Evolutionary conservation across 2,113 vertebrate species (phyloP).

Genomic region (Galemys pyrenaicus): DNA sequence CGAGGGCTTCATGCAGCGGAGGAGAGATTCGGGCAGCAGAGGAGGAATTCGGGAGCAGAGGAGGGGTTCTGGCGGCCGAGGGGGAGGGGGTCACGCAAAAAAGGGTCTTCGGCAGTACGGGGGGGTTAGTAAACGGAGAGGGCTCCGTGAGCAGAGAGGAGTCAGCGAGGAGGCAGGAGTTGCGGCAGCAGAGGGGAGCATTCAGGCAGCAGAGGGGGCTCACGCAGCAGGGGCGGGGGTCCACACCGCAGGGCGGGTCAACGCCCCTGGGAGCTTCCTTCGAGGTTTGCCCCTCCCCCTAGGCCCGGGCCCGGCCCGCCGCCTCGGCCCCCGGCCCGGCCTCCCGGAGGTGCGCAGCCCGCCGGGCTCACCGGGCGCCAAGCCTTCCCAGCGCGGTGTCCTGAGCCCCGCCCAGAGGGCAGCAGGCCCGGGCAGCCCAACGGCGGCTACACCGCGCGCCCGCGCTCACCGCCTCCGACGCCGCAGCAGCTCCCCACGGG

Average conservation of each 20-base stretch:
- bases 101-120: rapidly evolving
- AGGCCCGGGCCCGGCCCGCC: neutral
- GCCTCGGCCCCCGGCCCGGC: neutral
- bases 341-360: neutral
- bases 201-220: neutral
- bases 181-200: rapidly evolving
- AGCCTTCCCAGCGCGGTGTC: neutral
- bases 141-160: neutral
- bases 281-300: conserved; percentile 8
- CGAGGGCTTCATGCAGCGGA: neutral
- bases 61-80: neutral
- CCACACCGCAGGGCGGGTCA: neutral
- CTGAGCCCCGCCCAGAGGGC: neutral
- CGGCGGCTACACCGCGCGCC: neutral
- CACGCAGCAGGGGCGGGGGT: neutral
- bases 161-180: rapidly evolving
- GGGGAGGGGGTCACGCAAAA: neutral
- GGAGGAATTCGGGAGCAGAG: neutral
- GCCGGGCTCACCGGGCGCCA: conserved; percentile 54
- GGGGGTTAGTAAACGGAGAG: too few species aligned
- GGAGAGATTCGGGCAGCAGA: neutral
- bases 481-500: neutral
- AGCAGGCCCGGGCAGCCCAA: neutral
- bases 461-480: neutral
- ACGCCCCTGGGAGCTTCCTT: neutral